Evolutionary conservation across 2,888 invertebrate species (phyloP).

Genomic region (Sinopyrophorus schimmeli): DNA sequence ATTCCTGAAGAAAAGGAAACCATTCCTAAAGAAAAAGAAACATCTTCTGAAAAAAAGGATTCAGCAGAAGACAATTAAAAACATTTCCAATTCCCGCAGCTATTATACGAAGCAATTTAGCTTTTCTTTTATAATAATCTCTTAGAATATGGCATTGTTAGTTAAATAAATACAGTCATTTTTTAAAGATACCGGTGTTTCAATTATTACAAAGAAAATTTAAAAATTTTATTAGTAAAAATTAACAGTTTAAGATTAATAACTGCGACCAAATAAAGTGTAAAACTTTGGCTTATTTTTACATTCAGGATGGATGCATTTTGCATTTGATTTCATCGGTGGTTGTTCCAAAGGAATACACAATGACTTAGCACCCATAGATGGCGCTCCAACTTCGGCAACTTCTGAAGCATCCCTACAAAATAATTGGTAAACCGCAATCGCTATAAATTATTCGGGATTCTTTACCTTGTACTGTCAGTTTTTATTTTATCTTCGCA

Average conservation of each 20-base stretch:
- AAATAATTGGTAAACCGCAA: constrained; percentile 10
- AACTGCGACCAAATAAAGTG: constrained; percentile 95
- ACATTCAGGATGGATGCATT: constrained; percentile 90
- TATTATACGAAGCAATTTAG: too few species aligned
- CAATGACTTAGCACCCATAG: constrained; percentile 99
- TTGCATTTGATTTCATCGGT: constrained; percentile 62
- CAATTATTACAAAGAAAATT: neutral
- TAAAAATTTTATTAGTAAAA: neutral
- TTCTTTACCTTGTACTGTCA: constrained; percentile 80
- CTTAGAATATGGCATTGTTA: too few species aligned
- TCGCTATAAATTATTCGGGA: neutral
- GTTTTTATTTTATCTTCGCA: constrained; percentile 98
- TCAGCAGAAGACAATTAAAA: too few species aligned
- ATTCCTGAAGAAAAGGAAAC: too few species aligned
- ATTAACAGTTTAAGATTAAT: constrained; percentile 61
- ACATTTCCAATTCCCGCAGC: too few species aligned
- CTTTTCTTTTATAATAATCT: too few species aligned
- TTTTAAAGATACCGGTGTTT: too few species aligned
- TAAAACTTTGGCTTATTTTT: constrained; percentile 77
- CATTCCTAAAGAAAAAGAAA: too few species aligned
- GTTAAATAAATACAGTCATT: too few species aligned
- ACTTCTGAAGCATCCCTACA: constrained; percentile 66
- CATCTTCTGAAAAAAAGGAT: too few species aligned
- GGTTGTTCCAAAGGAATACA: constrained; percentile 96
- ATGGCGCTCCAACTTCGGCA: constrained; percentile 78